Evolutionary conservation across 2,797 vertebrate species (phyloP).

Genomic region (Fratercula arctica): DNA sequence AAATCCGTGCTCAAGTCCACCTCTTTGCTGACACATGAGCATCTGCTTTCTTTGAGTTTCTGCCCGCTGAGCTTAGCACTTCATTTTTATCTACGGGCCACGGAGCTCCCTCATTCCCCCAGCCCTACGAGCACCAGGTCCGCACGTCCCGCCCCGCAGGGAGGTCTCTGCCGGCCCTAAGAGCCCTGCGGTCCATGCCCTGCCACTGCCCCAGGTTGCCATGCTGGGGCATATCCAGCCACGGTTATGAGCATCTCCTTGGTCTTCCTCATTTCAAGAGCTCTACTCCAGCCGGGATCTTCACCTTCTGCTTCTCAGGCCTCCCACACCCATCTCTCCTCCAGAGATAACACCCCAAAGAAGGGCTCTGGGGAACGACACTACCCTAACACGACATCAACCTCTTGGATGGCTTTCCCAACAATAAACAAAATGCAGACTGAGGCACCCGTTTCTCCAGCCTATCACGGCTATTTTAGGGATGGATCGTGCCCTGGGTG

Average conservation of each 20-base stretch:
- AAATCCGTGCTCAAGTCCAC: background rate
- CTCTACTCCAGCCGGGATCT: background rate
- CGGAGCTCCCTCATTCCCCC: background rate
- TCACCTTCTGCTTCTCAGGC: background rate
- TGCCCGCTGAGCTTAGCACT: background rate
- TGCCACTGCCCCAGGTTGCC: background rate
- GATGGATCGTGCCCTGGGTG: background rate
- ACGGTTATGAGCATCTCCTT: background rate
- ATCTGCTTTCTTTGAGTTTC: background rate
- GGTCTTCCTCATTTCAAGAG: background rate
- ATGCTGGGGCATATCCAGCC: rapidly evolving
- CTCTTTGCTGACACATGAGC: background rate
- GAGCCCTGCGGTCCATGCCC: background rate
- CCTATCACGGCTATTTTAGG: background rate
- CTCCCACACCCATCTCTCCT: background rate
- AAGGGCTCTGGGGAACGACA: background rate
- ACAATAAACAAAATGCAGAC: background rate
- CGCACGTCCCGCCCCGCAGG: rapidly evolving
- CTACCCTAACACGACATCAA: rapidly evolving
- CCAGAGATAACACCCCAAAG: background rate
- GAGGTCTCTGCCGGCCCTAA: background rate
- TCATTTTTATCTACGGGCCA: background rate
- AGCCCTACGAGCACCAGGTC: background rate
- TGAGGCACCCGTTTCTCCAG: background rate
- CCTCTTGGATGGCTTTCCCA: background rate